Percentiles rank a stretch among this genome's conserved stretches.
These are phyloP conservation scores for Melipona beecheii DNA, from an alignment of 2,888 invertebrate species.

Conservation along the genomic window DNA sequence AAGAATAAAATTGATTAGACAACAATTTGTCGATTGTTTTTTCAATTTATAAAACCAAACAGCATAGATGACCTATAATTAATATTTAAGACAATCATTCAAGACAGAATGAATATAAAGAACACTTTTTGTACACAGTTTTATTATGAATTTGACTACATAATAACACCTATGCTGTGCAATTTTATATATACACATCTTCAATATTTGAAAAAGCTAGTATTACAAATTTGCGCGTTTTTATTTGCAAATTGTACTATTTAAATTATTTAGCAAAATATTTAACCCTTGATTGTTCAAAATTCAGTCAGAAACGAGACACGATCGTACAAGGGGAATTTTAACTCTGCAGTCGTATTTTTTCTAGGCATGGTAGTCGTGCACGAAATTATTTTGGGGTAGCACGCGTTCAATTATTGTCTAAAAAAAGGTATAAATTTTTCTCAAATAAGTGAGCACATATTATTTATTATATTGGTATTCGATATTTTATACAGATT, in stretches of 20 bases:
- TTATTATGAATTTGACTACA: constrained; percentile 65
- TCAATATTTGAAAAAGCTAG: constrained; percentile 66
- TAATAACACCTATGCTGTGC: constrained; percentile 66
- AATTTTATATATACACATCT: constrained; percentile 63
- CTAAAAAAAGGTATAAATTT: no score
- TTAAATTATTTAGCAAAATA: constrained; percentile 63
- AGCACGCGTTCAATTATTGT: no score
- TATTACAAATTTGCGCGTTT: constrained; percentile 66
- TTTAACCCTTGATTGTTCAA: constrained; percentile 71
- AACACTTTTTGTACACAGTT: constrained; percentile 67
- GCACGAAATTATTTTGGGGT: no score
- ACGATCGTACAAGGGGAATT: constrained; percentile 5
- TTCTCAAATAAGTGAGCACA: no score
- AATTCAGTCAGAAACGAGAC: constrained; percentile 40
- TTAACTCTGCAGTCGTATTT: no score
- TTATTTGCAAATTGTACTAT: constrained; percentile 64
- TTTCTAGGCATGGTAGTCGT: no score
- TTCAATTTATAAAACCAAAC: constrained; percentile 66
- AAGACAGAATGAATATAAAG: constrained; percentile 62
- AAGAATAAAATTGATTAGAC: constrained; percentile 37
- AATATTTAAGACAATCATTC: constrained; percentile 58
- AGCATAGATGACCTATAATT: constrained; percentile 61
- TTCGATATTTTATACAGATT: no score
- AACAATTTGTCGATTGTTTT: constrained; percentile 39
- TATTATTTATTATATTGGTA: no score